Evolutionary conservation across 2,888 invertebrate genomes (phyloP), one percentile per base, ranked within the genome.

Genomic region (Synergus itoensis): DNA sequence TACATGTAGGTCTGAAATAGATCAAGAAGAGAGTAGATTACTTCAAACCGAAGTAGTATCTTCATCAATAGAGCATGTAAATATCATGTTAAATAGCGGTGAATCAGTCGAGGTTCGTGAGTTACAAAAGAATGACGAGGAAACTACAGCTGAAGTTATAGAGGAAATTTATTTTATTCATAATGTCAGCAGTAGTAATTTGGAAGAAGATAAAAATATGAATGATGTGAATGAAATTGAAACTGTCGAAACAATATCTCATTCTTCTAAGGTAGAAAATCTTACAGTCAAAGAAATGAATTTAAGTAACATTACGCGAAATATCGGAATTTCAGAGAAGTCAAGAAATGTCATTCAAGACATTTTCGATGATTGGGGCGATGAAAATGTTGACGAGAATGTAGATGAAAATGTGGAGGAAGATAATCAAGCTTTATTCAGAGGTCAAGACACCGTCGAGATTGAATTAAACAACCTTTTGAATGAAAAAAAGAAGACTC

Each of bases 311-410:
- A 77, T 79, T 45, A 9, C 65, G 2, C 14, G n/a, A 57, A 81
- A 65, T 60, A 75, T 43, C 53, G 18, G 16, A 41, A 45, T 62
- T 48, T 63, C 80, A 3, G 83, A 81, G 4, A 90, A 88, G 53
- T 88, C 87, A 40, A 86, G 90, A 60, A 92, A 90, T 78, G 89
- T 92, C 0, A 90, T 92, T 77, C 91, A 92, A 79, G 91, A 91
- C 77, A 92, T 92, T 11, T 91, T 91, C 79, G 91, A 92, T 67
- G 92, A 92, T 77, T 92, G 92, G 92, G 88, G 87, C 9, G 92
- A 90, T 63, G 92, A 92, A 67, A 90, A 89, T 83, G 81, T 81
- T 0, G 92, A 92, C 8, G 91, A 91, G 12, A 86, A 87, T 16
- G 80, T 12, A 77, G 92, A 90, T 64, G 92, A 92, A 69, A 90